These are phyloP conservation scores for Mirounga angustirostris DNA, from an alignment of 2,113 vertebrate genomes.

Conservation along the genomic window DNA sequence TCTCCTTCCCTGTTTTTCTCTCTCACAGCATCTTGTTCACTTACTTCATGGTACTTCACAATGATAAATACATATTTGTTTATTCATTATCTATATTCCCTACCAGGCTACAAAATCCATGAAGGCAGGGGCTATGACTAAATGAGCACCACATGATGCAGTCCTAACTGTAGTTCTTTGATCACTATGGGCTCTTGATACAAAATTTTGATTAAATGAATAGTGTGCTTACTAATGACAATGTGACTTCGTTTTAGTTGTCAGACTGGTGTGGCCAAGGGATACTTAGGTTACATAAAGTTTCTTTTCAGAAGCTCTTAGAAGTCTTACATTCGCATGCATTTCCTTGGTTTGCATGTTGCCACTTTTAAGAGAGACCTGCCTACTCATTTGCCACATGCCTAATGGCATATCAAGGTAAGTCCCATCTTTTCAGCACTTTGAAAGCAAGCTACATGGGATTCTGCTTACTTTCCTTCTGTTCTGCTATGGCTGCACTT, in stretches of 20 bases:
- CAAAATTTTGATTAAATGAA: background rate
- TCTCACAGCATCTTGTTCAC: background rate
- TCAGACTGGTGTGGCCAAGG: background rate
- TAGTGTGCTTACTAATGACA: constrained; percentile 49
- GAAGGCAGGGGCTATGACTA: background rate
- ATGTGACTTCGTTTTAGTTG: constrained; percentile 21
- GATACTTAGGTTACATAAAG: constrained; percentile 2
- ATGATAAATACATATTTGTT: background rate
- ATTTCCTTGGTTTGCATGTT: background rate
- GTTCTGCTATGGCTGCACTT: background rate
- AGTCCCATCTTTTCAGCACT: background rate
- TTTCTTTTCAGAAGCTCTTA: constrained; percentile 13
- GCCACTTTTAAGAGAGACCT: constrained; percentile 20
- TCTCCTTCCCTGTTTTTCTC: background rate
- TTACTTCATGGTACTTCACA: background rate
- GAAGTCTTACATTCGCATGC: background rate
- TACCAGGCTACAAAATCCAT: background rate
- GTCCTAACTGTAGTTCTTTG: background rate
- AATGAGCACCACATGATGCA: background rate
- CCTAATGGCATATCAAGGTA: background rate
- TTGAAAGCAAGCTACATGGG: background rate
- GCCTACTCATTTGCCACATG: background rate
- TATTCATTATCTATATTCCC: background rate
- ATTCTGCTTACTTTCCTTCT: background rate
- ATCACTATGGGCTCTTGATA: background rate